phyloP scores from a whole-genome alignment of 1,140 invertebrate genomes.

The Myzus persicae region DNA sequence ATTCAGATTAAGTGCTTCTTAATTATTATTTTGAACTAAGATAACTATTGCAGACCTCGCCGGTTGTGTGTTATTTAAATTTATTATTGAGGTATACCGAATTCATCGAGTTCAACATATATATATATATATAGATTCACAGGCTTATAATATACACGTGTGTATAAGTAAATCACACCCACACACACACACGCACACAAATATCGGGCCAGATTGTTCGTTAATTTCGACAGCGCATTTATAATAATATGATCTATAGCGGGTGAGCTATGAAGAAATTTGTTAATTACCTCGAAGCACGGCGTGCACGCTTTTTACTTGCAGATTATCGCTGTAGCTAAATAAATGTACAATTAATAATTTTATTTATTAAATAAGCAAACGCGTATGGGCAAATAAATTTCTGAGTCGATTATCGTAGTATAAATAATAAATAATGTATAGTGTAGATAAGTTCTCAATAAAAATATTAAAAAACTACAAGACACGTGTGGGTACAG shows the following conservation, averaged over 20 bases:
- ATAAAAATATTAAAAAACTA: no score
- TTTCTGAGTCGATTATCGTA: no score
- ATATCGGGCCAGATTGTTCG: neutral
- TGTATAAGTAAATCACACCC: neutral
- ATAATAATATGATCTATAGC: neutral
- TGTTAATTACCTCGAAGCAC: neutral
- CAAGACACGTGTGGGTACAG: no score
- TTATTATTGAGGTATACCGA: neutral
- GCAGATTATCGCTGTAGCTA: neutral
- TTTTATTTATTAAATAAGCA: neutral
- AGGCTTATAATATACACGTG: neutral
- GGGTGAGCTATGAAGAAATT: neutral
- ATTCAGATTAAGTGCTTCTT: neutral
- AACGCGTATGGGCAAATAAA: neutral
- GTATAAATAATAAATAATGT: no score
- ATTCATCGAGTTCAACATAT: no score
- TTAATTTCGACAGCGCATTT: neutral
- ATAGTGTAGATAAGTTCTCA: no score
- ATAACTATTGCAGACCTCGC: neutral
- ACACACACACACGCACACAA: neutral
- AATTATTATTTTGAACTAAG: slow-evolving; percentile 2
- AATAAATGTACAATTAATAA: no score
- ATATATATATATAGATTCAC: no score
- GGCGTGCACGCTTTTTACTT: neutral
- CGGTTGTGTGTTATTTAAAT: neutral